Conservation (phyloP, 2,113 vertebrate species). For the Melanotaenia duboulayi region DNA sequence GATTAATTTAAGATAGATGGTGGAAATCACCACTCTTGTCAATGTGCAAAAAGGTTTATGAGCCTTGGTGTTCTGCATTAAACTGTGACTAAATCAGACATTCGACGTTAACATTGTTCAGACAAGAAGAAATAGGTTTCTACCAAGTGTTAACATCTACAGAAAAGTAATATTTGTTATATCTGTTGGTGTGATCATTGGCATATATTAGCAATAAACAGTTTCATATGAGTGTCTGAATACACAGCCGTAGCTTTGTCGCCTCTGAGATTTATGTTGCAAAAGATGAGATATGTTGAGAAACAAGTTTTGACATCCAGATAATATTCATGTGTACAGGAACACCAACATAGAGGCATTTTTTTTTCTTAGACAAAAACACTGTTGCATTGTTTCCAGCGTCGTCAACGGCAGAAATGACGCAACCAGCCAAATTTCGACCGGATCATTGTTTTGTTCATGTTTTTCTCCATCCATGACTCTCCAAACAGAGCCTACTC, state of each 20-base stretch:
- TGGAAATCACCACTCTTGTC: too few relatives aligned
- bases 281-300: slow-evolving; percentile 21
- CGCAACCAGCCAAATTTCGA: slow-evolving; percentile 20
- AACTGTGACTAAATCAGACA: background rate
- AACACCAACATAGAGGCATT: background rate
- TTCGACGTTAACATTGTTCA: background rate
- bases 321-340: slow-evolving; percentile 1
- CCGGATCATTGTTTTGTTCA: slow-evolving; percentile 39
- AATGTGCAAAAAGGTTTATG: too few relatives aligned
- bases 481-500: slow-evolving; percentile 44
- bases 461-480: slow-evolving; percentile 27
- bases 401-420: slow-evolving; percentile 28
- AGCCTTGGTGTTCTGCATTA: too few relatives aligned
- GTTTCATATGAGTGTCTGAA: slow-evolving; percentile 6
- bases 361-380: slow-evolving; percentile 35
- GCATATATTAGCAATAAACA: slow-evolving; percentile 11
- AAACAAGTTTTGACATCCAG: slow-evolving; percentile 17
- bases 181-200: slow-evolving; percentile 1
- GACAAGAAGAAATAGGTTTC: background rate
- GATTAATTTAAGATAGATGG: too few relatives aligned
- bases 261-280: background rate
- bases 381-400: slow-evolving; percentile 48
- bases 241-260: background rate
- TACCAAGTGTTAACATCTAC: background rate
- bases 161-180: background rate